phyloP scores from a whole-genome alignment of 2,113 vertebrate genomes.

The Circaetus cinerascens region DNA sequence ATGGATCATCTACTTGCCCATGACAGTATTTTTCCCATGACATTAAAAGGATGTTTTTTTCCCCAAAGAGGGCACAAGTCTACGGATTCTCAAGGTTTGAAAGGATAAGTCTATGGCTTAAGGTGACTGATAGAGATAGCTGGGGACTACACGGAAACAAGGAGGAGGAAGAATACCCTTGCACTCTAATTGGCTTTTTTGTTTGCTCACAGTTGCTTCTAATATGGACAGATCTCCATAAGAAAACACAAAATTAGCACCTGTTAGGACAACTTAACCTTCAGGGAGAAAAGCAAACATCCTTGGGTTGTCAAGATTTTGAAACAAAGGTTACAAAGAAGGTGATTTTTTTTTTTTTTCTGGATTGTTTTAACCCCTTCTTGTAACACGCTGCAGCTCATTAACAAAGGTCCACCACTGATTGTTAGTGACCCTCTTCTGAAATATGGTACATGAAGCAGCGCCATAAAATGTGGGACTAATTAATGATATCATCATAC shows the following conservation, averaged over 20 bases:
- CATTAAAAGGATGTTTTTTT: slow-evolving; percentile 28
- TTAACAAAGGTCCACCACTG: background rate
- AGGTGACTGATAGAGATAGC: slow-evolving; percentile 61
- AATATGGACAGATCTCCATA: slow-evolving; percentile 69
- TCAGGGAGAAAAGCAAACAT: slow-evolving; percentile 72
- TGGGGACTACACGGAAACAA: background rate
- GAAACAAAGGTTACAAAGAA: slow-evolving; percentile 55
- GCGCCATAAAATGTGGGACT: background rate
- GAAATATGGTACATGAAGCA: background rate
- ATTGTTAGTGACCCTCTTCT: background rate
- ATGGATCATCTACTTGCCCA: slow-evolving; percentile 61
- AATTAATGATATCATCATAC: background rate
- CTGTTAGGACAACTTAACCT: slow-evolving; percentile 76
- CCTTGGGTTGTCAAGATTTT: slow-evolving; percentile 48
- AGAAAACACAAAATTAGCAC: slow-evolving; percentile 76
- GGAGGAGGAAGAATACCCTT: slow-evolving; percentile 49
- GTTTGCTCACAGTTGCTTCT: slow-evolving; percentile 69
- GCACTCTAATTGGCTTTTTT: slow-evolving; percentile 68
- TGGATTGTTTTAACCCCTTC: slow-evolving; percentile 54
- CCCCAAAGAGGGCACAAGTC: slow-evolving; percentile 33
- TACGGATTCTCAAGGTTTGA: slow-evolving; percentile 45
- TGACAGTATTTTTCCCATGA: slow-evolving; percentile 66
- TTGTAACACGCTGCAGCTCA: background rate
- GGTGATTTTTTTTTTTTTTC: background rate
- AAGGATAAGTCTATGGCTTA: slow-evolving; percentile 60